Conservation (phyloP, 1,140 invertebrate genomes). For the Temnothorax curvispinosus region DNA sequence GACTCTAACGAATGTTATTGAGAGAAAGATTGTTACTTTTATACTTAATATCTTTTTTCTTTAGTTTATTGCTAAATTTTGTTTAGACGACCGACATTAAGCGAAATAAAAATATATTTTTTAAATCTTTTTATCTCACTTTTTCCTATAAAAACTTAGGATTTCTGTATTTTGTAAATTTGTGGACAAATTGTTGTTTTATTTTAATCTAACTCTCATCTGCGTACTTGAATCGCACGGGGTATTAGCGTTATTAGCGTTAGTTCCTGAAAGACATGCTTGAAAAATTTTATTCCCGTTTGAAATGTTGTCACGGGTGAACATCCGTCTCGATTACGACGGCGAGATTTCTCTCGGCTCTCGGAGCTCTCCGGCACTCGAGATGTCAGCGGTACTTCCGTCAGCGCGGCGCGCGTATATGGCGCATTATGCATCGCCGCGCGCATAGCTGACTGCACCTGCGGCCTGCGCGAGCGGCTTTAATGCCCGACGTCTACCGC, state of each 20-base stretch:
- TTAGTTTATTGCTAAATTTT: neutral
- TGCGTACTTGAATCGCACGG: neutral
- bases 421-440: slow-evolving; percentile 53
- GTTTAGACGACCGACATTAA: neutral
- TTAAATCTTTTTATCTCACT: neutral
- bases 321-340: slow-evolving; percentile 36
- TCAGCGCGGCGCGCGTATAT: slow-evolving; percentile 11
- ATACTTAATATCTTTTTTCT: neutral
- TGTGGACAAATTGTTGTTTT: neutral
- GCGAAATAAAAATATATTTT: neutral
- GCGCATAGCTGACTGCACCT: slow-evolving; percentile 11
- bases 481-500: slow-evolving; percentile 33
- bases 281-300: slow-evolving; percentile 4
- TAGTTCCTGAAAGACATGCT: neutral
- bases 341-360: slow-evolving; percentile 47
- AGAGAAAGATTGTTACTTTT: neutral
- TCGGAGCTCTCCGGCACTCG: slow-evolving; percentile 35
- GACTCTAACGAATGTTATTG: neutral
- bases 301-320: slow-evolving; percentile 8
- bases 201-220: neutral
- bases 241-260: no score
- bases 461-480: slow-evolving; percentile 18
- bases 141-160: neutral
- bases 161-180: neutral
- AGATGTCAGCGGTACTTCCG: slow-evolving; percentile 52